Evolutionary conservation across 2,888 invertebrate genomes (phyloP).

Genomic region (Lutraria lutraria): DNA sequence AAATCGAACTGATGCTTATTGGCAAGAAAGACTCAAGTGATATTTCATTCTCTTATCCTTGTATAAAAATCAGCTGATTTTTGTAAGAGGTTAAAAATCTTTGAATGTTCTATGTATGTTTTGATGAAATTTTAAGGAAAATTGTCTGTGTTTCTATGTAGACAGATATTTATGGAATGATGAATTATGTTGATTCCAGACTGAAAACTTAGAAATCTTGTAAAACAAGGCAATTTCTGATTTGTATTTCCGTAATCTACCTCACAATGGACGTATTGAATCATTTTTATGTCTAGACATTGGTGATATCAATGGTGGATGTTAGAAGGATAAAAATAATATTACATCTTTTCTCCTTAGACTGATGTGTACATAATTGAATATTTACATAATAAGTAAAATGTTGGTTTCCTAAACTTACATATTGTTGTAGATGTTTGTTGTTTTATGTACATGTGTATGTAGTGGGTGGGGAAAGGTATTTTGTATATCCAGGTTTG

Average conservation of each 20-base stretch:
- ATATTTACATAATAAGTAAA: neutral
- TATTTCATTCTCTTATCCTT: no score
- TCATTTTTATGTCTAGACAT: slow-evolving; percentile 1
- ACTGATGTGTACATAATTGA: neutral
- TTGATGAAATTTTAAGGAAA: neutral
- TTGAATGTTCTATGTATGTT: neutral
- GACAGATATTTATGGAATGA: slow-evolving; percentile 8
- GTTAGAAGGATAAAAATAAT: slow-evolving; percentile 3
- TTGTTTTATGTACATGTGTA: neutral
- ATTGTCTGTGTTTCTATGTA: neutral
- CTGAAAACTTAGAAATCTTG: slow-evolving; percentile 12
- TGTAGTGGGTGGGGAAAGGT: neutral
- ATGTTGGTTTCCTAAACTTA: no score
- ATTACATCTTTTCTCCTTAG: neutral
- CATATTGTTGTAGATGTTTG: neutral
- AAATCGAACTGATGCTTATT: no score
- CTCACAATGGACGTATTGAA: neutral
- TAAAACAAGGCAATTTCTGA: slow-evolving; percentile 9
- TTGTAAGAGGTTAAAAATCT: neutral
- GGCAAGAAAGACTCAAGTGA: no score
- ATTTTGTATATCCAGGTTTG: no score
- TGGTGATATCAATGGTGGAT: neutral
- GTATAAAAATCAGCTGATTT: no score
- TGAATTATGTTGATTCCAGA: neutral
- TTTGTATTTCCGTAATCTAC: slow-evolving; percentile 3